phyloP scores from a whole-genome alignment of 2,797 vertebrate species.

The Heliangelus exortis region DNA sequence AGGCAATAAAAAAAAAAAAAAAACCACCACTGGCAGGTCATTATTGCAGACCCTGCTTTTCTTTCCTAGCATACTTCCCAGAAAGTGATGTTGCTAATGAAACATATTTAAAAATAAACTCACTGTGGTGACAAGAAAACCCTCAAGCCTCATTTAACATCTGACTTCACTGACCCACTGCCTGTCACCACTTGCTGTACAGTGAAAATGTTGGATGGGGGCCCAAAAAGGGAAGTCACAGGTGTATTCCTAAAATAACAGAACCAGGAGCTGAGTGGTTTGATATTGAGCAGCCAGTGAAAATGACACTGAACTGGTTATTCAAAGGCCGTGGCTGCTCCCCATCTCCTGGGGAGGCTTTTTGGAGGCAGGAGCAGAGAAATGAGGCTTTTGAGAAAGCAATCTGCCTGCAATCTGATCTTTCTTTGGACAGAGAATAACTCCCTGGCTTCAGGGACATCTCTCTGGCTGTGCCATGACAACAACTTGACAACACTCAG shows the following conservation, averaged over 20 bases:
- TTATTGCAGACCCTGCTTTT: neutral
- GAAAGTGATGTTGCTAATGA: constrained; percentile 18
- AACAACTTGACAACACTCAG: neutral
- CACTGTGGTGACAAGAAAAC: constrained; percentile 23
- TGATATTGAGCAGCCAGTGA: neutral
- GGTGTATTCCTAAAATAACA: neutral
- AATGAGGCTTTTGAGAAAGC: neutral
- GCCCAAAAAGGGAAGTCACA: neutral
- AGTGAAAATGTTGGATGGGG: neutral
- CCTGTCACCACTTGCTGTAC: neutral
- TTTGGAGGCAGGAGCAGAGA: neutral
- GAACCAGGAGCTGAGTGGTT: neutral
- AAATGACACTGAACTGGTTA: neutral
- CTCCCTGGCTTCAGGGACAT: neutral
- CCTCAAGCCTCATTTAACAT: constrained; percentile 31
- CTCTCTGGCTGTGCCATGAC: neutral
- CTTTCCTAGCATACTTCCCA: neutral
- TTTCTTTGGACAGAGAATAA: neutral
- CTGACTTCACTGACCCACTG: constrained; percentile 29
- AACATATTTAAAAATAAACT: constrained; percentile 30
- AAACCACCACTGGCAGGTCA: neutral
- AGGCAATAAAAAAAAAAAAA: neutral
- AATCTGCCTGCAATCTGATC: neutral
- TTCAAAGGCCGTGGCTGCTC: neutral
- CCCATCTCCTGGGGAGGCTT: neutral